phyloP scores from a whole-genome alignment of 2,113 vertebrate species.

The Eurystomus gularis region DNA sequence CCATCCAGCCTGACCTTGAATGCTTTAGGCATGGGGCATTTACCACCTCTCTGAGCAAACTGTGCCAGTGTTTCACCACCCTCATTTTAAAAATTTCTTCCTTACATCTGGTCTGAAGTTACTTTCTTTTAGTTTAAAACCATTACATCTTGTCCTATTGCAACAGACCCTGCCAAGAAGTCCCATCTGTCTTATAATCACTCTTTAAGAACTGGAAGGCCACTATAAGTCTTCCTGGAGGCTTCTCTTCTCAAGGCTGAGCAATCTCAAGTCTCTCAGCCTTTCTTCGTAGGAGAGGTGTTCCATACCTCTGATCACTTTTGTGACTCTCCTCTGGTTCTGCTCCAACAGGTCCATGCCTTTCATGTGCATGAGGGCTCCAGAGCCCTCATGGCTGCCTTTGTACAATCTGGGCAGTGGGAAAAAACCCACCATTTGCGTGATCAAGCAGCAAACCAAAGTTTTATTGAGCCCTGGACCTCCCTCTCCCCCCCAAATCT shows the following conservation, averaged over 20 bases:
- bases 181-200: not conserved
- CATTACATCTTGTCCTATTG: not conserved
- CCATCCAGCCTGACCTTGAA: not conserved
- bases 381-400: not conserved
- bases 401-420: not conserved
- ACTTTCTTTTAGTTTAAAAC: not conserved
- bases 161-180: not conserved
- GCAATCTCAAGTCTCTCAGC: not conserved
- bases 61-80: not conserved
- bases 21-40: not conserved
- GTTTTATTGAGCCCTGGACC: not conserved
- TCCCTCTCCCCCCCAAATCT: not conserved
- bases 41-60: not conserved
- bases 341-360: accelerated
- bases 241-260: not conserved
- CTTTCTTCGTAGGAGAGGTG: not conserved
- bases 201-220: not conserved
- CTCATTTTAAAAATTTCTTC: not conserved
- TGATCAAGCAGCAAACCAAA: not conserved
- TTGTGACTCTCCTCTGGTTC: not conserved
- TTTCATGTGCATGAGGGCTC: not conserved
- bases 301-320: not conserved
- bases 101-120: not conserved
- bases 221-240: not conserved
- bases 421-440: not conserved